Base-by-base conservation (phyloP, 2,797 vertebrate species). In the Oreochromis mossambicus region DNA sequence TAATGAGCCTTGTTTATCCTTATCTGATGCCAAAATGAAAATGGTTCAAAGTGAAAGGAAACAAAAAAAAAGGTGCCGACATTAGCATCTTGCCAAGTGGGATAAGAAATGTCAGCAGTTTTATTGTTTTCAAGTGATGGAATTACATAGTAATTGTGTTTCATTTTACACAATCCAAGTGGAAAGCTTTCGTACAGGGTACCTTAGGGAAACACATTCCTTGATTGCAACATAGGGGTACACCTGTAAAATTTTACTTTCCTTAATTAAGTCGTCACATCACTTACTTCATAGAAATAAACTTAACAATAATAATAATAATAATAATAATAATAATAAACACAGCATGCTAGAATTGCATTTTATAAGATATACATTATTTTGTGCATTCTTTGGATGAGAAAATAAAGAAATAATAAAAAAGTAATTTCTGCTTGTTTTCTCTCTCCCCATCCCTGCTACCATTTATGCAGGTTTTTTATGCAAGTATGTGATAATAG, bases 1-100 rank as follows among this genome's bases (percentile, higher is more conserved):
- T 96, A 97, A 97, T 96, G 93, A 96, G 94, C 81, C 92, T 90
- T 96, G 94, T 96, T 96, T 95, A 94, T 87, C 84, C 88, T 93
- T 92, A 94, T 95, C 93, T 94, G 87, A 92, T 94, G 91, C 95
- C 92, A 94, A 93, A 95, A 93, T 83, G 84, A 88, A 94, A 94
- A 70, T 86, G 86, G 89, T 89, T 89, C 78, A 87, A 93, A 89
- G 89, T 87, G 86, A 90, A 94, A 94, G 78, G 8, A 34, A 34
- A 32, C 17, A 55, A 32, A 17, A 54, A 36, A 63, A 89, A 94
- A 94, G 90, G 88, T 91, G 87, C 76, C 15, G 14, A 78, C 86
- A 82, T 90, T 85, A 79, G 89, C 89, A 77, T 88, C 46, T 66
- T 19, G 76, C 86, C 66, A 87, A 88, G 78, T 34, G 54, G 81